These are phyloP conservation scores for Ochotona princeps DNA, from an alignment of 2,113 vertebrate species.

Conservation along the genomic window DNA sequence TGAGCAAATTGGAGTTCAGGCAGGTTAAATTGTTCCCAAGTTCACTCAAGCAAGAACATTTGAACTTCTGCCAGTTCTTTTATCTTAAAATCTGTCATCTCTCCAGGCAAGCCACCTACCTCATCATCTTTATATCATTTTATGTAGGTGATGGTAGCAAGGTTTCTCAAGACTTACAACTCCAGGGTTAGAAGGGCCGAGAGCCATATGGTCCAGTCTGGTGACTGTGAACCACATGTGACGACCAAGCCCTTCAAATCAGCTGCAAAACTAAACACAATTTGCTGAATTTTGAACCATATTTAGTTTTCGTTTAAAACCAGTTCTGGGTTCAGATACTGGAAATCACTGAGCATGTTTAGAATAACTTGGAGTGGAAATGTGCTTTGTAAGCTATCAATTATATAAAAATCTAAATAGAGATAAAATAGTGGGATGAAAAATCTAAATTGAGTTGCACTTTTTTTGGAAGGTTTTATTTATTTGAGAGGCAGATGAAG, in stretches of 20 bases:
- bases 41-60: neutral
- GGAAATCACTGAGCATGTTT: neutral
- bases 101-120: neutral
- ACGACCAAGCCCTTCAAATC: neutral
- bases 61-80: neutral
- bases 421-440: neutral
- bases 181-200: neutral
- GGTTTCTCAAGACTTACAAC: neutral
- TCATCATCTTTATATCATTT: neutral
- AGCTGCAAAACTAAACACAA: neutral
- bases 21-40: neutral
- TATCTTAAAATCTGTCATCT: neutral
- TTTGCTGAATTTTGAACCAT: neutral
- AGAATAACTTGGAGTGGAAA: neutral
- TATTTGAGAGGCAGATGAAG: no score
- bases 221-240: no score
- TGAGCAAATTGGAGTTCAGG: neutral
- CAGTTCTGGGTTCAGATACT: neutral
- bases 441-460: neutral
- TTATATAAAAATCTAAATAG: neutral
- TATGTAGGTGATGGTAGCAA: neutral
- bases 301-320: slow-evolving; percentile 36
- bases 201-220: neutral
- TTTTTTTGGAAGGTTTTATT: no score
- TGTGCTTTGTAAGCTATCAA: neutral